A percentile compares a stretch with the other conserved stretches of the same genome.
Evolutionary conservation across 2,797 vertebrate genomes (phyloP).

Genomic region (Gila robusta): DNA sequence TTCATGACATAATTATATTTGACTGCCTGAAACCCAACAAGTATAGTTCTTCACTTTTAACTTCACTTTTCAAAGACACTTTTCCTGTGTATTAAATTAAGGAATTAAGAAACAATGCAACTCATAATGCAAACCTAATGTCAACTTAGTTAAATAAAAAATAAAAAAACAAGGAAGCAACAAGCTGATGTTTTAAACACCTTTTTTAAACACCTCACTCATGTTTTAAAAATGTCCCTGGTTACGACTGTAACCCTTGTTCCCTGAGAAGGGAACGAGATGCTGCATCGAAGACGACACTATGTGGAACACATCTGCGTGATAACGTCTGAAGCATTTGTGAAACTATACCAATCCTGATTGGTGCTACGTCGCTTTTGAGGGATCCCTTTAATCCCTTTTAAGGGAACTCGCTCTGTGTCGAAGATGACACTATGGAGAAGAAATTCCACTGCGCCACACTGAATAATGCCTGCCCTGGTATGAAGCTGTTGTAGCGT

Average conservation of each 20-base stretch:
- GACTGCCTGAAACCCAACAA: constrained; percentile 53
- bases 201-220: not conserved
- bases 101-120: not conserved
- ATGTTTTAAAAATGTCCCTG: not conserved
- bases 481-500: too few relatives aligned
- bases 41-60: constrained; percentile 11
- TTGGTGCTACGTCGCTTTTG: not conserved
- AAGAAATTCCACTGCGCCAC: too few relatives aligned
- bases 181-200: not conserved
- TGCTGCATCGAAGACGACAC: not conserved
- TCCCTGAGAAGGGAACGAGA: not conserved
- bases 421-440: too few relatives aligned
- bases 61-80: constrained; percentile 1
- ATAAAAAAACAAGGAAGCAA: not conserved
- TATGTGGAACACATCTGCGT: not conserved
- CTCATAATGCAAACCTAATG: not conserved
- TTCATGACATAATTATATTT: constrained; percentile 60
- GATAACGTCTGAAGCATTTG: not conserved
- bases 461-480: too few relatives aligned
- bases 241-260: not conserved
- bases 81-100: not conserved
- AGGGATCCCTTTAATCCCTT: too few relatives aligned
- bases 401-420: too few relatives aligned
- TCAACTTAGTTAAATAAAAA: not conserved
- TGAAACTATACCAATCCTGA: not conserved